Evolutionary conservation across 2,888 invertebrate species (phyloP).

Genomic region (Folsomia manolachei): DNA sequence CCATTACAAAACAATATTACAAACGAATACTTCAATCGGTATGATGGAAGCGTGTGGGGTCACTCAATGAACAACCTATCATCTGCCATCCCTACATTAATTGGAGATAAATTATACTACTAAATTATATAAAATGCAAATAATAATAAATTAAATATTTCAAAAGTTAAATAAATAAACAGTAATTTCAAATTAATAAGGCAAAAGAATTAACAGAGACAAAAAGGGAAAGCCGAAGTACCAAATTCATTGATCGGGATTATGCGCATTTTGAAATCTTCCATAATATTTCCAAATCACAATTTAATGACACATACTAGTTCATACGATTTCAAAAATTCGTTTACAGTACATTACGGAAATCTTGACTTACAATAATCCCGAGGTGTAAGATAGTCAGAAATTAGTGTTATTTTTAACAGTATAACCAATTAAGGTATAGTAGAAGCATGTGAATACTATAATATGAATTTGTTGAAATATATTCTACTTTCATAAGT

Average conservation of each 20-base stretch:
- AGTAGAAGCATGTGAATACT: too few species aligned
- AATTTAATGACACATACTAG: background rate
- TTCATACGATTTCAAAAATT: background rate
- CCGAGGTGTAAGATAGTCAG: too few species aligned
- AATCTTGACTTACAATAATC: too few species aligned
- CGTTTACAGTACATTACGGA: background rate
- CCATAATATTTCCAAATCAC: too few species aligned
- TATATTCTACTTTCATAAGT: background rate
- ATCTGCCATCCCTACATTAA: background rate
- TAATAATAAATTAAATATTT: background rate
- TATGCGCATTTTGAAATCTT: too few species aligned
- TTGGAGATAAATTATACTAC: background rate
- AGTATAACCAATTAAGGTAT: too few species aligned
- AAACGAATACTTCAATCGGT: constrained; percentile 14
- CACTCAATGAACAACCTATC: background rate
- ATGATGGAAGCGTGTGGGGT: background rate
- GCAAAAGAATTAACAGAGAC: background rate
- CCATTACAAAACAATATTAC: background rate
- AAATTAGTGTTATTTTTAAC: too few species aligned
- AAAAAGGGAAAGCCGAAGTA: too few species aligned
- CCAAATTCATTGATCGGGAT: too few species aligned
- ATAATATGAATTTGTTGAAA: background rate
- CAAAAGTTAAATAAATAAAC: background rate
- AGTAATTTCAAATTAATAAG: background rate
- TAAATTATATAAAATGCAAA: background rate